Evolutionary conservation across 2,113 vertebrate species (phyloP).

Genomic region (Actinemys pallida): DNA sequence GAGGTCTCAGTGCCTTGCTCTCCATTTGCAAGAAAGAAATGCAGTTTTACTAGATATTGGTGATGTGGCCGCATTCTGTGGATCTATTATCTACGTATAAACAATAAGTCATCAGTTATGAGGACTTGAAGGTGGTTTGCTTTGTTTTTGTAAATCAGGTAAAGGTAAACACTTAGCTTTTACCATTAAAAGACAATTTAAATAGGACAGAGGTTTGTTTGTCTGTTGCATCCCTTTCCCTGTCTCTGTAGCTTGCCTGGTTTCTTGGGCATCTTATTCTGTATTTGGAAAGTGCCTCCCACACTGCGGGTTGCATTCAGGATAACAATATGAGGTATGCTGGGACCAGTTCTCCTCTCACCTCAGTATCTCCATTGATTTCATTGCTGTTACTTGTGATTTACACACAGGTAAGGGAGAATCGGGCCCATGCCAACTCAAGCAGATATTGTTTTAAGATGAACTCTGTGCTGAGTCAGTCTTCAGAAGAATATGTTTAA

Average conservation of each 20-base stretch:
- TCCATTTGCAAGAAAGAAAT: not conserved
- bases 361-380: not conserved
- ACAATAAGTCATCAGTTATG: not conserved
- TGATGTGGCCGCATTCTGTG: not conserved
- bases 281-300: not conserved
- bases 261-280: not conserved
- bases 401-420: not conserved
- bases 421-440: not conserved
- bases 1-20: rapidly evolving
- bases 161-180: not conserved
- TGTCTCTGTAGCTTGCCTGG: not conserved
- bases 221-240: not conserved
- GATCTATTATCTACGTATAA: not conserved
- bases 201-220: not conserved
- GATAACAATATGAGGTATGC: not conserved
- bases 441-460: not conserved
- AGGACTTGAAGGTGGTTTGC: not conserved
- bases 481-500: rapidly evolving
- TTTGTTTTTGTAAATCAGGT: not conserved
- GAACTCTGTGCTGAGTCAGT: constrained; percentile 10
- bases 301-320: not conserved
- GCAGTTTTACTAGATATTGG: not conserved
- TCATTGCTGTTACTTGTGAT: not conserved
- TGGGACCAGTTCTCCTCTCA: not conserved
- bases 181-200: not conserved